Percentiles rank a stretch among this genome's conserved stretches.
Evolutionary conservation across 2,113 vertebrate species (phyloP).

Genomic region (Anas platyrhynchos): DNA sequence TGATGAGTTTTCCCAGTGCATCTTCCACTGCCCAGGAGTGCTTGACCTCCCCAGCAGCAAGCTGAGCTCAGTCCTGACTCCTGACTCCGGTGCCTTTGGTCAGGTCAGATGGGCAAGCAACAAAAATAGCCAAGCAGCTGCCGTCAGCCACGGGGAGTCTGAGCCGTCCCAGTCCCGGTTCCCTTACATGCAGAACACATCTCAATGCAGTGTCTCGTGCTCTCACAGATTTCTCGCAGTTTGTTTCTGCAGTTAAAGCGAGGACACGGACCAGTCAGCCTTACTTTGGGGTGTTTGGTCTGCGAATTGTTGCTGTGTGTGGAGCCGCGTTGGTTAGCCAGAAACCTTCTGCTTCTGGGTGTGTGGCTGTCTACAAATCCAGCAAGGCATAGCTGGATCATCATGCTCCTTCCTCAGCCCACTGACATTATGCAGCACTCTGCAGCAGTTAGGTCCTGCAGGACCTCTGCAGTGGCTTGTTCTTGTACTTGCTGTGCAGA

Average conservation of each 20-base stretch:
- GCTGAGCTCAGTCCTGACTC: neutral
- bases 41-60: neutral
- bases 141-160: neutral
- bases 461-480: constrained; percentile 17
- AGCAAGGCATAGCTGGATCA: neutral
- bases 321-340: neutral
- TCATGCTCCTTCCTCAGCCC: neutral
- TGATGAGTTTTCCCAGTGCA: neutral
- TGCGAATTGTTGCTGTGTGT: neutral
- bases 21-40: neutral
- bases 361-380: neutral
- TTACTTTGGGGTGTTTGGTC: neutral
- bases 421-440: neutral
- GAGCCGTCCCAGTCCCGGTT: neutral
- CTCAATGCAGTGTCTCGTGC: neutral
- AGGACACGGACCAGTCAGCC: neutral
- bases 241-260: neutral
- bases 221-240: neutral
- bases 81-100: neutral
- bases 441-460: constrained; percentile 22
- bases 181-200: constrained; percentile 15
- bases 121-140: neutral
- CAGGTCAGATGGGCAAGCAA: neutral
- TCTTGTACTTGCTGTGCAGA: neutral
- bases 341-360: neutral